These are phyloP conservation scores for Mormyrus proboscirostris DNA, from an alignment of 2,797 vertebrate genomes.

Conservation along the genomic window DNA sequence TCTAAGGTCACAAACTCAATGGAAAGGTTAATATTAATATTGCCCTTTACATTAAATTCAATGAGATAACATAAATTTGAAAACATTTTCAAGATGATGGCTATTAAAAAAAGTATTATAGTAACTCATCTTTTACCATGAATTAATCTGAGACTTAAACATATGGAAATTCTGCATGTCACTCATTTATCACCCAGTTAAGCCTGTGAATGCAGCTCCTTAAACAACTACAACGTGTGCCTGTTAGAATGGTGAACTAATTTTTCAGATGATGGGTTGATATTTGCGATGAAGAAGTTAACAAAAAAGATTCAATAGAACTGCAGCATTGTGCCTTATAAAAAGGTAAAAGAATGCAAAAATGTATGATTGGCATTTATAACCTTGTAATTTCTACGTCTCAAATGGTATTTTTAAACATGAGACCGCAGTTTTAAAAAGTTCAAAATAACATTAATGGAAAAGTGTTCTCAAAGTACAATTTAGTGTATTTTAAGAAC, in stretches of 20 bases:
- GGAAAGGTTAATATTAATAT: too few relatives aligned
- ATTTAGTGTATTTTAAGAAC: neutral
- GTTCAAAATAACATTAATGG: neutral
- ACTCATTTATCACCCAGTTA: neutral
- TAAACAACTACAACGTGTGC: neutral
- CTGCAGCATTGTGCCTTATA: neutral
- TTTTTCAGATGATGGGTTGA: neutral
- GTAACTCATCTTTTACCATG: neutral
- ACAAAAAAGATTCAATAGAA: neutral
- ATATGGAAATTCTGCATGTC: neutral
- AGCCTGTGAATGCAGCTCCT: neutral
- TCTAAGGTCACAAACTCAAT: neutral
- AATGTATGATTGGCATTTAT: neutral
- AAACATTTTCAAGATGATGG: neutral
- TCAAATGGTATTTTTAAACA: slow-evolving; percentile 1
- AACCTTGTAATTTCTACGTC: neutral
- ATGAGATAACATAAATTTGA: neutral
- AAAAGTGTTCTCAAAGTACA: neutral
- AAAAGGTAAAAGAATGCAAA: neutral
- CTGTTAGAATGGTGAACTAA: neutral
- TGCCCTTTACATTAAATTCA: neutral
- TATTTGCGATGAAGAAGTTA: neutral
- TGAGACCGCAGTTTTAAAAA: neutral
- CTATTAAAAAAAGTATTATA: neutral
- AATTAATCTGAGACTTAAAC: neutral